A percentile compares a stretch with the other conserved stretches of the same genome.
Evolutionary conservation across 2,888 invertebrate species (phyloP).

Genomic region (Saturnia japonica): DNA sequence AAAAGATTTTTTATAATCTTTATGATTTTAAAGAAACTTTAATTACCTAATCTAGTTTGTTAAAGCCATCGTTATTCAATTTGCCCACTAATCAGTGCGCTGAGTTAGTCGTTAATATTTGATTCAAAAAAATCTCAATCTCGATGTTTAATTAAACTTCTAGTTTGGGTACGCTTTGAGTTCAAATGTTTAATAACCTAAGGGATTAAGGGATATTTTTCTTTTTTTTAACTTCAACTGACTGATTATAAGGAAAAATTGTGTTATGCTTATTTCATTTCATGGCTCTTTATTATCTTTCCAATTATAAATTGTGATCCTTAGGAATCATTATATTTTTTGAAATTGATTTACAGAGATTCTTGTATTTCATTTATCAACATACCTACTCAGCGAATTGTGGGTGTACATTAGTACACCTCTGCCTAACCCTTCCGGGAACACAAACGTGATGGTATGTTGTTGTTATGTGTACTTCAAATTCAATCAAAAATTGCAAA

Average conservation of each 20-base stretch:
- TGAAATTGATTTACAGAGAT: background rate
- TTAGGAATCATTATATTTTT: background rate
- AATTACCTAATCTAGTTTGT: background rate
- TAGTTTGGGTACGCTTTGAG: too few species aligned
- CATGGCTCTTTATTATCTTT: background rate
- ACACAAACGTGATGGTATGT: too few species aligned
- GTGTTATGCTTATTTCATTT: too few species aligned
- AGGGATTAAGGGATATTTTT: too few species aligned
- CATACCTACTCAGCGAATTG: too few species aligned
- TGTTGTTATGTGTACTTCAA: too few species aligned
- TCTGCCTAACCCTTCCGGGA: too few species aligned
- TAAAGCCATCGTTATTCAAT: background rate
- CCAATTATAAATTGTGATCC: background rate
- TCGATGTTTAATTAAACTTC: background rate
- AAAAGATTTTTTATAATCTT: slow-evolving; percentile 38
- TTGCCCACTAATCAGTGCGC: background rate
- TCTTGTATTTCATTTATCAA: background rate
- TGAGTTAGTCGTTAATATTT: background rate
- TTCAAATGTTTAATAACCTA: too few species aligned
- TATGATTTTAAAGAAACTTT: slow-evolving; percentile 13
- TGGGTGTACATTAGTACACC: too few species aligned
- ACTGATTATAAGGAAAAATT: too few species aligned
- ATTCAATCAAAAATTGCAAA: slow-evolving; percentile 40
- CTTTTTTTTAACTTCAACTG: background rate
- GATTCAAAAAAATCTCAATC: background rate